Conservation (phyloP, 2,797 vertebrate genomes). For the Danio jaintianensis region DNA sequence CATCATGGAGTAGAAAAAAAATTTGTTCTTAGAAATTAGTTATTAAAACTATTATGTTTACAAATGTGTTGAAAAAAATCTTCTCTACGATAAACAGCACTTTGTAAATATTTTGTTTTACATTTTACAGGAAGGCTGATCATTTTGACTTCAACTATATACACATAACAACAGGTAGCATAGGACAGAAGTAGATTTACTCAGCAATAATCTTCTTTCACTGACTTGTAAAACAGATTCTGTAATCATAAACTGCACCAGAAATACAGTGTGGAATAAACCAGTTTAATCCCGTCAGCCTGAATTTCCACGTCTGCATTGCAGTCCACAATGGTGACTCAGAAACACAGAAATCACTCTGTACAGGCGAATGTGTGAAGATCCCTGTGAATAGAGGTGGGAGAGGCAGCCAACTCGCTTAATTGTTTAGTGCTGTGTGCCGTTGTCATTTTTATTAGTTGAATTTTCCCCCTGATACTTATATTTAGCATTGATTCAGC, state of each 20-base stretch:
- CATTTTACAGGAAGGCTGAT: neutral
- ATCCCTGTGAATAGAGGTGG: slow-evolving; percentile 15
- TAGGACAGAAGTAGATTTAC: neutral
- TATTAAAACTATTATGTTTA: too few species aligned
- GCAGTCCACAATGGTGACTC: neutral
- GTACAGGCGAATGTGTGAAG: slow-evolving; percentile 12
- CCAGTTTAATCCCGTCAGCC: neutral
- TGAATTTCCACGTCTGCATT: neutral
- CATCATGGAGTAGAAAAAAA: too few species aligned
- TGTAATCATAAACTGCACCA: neutral
- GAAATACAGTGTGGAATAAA: neutral
- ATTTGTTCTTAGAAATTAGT: too few species aligned
- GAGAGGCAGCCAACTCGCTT: neutral
- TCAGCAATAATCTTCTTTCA: neutral
- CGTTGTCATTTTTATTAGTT: too few species aligned
- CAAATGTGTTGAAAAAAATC: too few species aligned
- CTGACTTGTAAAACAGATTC: neutral
- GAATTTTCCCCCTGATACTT: too few species aligned
- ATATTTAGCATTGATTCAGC: too few species aligned
- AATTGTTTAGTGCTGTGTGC: too few species aligned
- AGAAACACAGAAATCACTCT: neutral
- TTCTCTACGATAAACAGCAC: too few species aligned
- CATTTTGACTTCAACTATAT: neutral
- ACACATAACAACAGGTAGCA: neutral
- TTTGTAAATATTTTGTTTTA: too few species aligned